Evolutionary conservation across 2,113 vertebrate genomes (phyloP).

Genomic region (Channa argus): DNA sequence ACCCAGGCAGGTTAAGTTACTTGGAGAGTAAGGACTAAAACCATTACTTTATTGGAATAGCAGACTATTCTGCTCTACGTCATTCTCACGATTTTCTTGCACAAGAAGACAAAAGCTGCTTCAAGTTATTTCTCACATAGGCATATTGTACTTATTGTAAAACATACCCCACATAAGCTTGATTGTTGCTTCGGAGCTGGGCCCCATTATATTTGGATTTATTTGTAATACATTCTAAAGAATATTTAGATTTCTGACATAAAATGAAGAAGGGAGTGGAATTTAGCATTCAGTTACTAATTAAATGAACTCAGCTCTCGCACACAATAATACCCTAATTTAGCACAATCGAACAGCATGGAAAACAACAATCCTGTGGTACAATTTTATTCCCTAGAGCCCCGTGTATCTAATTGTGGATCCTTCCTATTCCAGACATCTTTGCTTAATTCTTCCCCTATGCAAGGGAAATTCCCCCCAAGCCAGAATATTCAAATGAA

Average conservation of each 20-base stretch:
- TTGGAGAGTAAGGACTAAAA: constrained; percentile 58
- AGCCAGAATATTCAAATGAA: constrained; percentile 91
- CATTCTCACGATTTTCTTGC: constrained; percentile 26
- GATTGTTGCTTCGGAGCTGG: neutral
- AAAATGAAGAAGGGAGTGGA: neutral
- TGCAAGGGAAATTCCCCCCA: constrained; percentile 82
- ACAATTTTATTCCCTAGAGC: constrained; percentile 45
- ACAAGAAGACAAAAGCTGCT: constrained; percentile 28
- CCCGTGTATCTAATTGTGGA: constrained; percentile 42
- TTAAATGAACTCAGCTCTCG: constrained; percentile 2
- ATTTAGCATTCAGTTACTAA: constrained; percentile 24
- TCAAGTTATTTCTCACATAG: constrained; percentile 10
- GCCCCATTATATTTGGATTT: constrained; percentile 10
- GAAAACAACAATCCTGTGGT: constrained; percentile 44
- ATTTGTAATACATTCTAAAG: neutral
- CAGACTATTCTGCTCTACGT: constrained; percentile 33
- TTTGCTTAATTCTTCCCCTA: constrained; percentile 77
- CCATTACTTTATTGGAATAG: too few relatives aligned
- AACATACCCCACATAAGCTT: constrained; percentile 1
- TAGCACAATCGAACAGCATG: constrained; percentile 9
- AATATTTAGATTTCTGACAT: constrained; percentile 8
- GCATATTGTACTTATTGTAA: neutral
- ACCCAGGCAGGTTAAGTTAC: constrained; percentile 50
- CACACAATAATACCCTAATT: constrained; percentile 10
- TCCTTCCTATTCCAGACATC: constrained; percentile 54